Percentiles rank a stretch among this genome's conserved stretches.
Evolutionary conservation across 2,888 invertebrate species (phyloP).

Genomic region (Augiades crinisus): DNA sequence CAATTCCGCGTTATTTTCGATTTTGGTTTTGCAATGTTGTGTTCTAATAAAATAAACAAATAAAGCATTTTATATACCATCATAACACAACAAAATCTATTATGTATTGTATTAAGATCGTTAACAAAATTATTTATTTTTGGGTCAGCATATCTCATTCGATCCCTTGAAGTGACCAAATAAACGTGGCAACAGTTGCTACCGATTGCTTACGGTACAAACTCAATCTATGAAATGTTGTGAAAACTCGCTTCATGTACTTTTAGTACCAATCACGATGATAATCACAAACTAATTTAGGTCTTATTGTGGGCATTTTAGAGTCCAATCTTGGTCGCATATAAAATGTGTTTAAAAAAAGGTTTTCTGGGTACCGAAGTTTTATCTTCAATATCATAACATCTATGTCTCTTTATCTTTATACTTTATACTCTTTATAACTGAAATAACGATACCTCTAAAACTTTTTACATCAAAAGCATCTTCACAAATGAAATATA

Average conservation of each 20-base stretch:
- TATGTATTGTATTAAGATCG: too few relatives aligned
- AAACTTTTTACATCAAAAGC: slow-evolving; percentile 6
- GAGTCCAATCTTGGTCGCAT: neutral
- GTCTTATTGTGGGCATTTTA: neutral
- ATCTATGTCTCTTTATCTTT: slow-evolving; percentile 1
- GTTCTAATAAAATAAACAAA: too few relatives aligned
- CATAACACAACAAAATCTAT: too few relatives aligned
- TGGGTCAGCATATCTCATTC: too few relatives aligned
- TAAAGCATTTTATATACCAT: too few relatives aligned
- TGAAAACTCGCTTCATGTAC: slow-evolving; percentile 9
- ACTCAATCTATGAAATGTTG: slow-evolving; percentile 25
- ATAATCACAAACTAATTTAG: neutral
- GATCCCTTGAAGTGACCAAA: too few relatives aligned
- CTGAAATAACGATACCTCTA: slow-evolving; percentile 6
- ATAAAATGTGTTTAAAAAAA: neutral
- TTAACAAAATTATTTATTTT: too few relatives aligned
- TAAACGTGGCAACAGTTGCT: slow-evolving; percentile 17
- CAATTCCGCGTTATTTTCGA: too few relatives aligned
- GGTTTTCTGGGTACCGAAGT: neutral
- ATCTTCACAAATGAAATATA: too few relatives aligned
- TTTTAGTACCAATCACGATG: neutral
- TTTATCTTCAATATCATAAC: slow-evolving; percentile 2
- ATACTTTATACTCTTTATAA: neutral
- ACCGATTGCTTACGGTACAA: slow-evolving; percentile 26
- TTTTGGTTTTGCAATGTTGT: too few relatives aligned